A percentile compares a stretch with the other conserved stretches of the same genome.
These are phyloP conservation scores for Pentamera pediparva DNA, from an alignment of 53 echinoderm and acorn worm species.

Conservation along the genomic window DNA sequence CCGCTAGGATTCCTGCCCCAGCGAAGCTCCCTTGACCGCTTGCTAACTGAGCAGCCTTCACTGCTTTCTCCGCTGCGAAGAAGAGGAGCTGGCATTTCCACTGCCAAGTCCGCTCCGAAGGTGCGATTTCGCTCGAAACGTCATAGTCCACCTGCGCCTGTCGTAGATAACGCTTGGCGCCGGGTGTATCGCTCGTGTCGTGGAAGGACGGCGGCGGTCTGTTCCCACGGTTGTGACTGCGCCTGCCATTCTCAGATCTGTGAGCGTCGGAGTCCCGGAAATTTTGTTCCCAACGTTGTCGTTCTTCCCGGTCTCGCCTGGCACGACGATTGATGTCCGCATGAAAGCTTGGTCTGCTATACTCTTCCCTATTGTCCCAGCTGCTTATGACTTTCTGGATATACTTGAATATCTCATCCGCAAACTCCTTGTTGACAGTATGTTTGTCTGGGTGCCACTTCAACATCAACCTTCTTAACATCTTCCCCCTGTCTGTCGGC, in stretches of 20 bases:
- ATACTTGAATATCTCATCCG: conserved; percentile 48
- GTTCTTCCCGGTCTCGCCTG: neutral
- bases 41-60: neutral
- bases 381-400: conserved; percentile 40
- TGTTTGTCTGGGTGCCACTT: conserved; percentile 80
- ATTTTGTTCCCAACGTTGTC: neutral
- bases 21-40: neutral
- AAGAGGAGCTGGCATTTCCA: conserved; percentile 27
- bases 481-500: conserved; percentile 39
- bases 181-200: neutral
- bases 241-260: neutral
- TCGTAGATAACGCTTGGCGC: neutral
- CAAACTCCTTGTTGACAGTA: conserved; percentile 31
- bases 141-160: neutral
- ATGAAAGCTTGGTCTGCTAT: neutral
- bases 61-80: conserved; percentile 11
- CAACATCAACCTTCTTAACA: conserved; percentile 41
- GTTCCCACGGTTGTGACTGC: neutral
- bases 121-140: neutral
- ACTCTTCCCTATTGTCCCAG: neutral
- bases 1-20: neutral
- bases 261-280: neutral
- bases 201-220: conserved; percentile 9
- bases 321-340: neutral
- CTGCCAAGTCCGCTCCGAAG: neutral